Conservation (phyloP, 2,797 vertebrate species). For the Schizopygopsis malacanthus region DNA sequence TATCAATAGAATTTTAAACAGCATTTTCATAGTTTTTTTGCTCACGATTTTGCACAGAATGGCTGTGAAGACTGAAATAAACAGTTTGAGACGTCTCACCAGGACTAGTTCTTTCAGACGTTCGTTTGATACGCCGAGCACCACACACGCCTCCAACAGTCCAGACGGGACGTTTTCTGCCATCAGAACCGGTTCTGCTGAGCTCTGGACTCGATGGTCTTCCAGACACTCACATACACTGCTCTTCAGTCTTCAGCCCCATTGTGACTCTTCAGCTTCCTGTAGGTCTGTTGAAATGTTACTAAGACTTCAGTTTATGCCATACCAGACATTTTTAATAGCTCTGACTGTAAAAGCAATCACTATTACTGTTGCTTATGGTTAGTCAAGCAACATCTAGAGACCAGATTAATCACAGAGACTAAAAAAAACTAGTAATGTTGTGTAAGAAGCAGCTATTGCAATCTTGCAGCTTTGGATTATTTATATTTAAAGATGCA, state of each 20-base stretch:
- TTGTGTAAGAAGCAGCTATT: background rate
- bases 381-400: background rate
- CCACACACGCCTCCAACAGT: slow-evolving; percentile 90
- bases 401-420: background rate
- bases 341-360: background rate
- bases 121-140: slow-evolving; percentile 84
- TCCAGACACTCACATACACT: background rate
- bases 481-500: background rate
- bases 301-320: background rate
- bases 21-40: background rate
- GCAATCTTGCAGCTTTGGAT: background rate
- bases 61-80: background rate
- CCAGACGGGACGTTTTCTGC: slow-evolving; percentile 84
- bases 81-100: slow-evolving; percentile 70
- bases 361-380: background rate
- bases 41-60: background rate
- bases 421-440: background rate
- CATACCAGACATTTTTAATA: background rate
- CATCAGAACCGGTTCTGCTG: slow-evolving; percentile 67
- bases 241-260: background rate
- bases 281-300: background rate
- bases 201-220: background rate
- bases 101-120: slow-evolving; percentile 78
- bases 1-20: background rate
- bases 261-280: background rate